Evolutionary conservation across 1,140 invertebrate genomes (phyloP), one percentile per base, ranked within the genome.

Genomic region (Aphaenogaster floridana): DNA sequence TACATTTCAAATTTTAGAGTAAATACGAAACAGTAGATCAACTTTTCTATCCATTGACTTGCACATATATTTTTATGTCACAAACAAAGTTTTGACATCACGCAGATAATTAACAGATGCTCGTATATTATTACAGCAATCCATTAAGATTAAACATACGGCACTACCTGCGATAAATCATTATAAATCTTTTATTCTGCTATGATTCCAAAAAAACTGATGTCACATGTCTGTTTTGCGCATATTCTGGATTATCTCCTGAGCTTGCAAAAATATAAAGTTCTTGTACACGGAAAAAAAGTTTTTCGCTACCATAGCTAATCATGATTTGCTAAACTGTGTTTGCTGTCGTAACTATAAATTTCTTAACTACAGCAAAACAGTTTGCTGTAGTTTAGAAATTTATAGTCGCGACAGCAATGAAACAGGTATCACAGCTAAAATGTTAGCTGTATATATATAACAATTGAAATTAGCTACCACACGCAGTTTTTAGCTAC

Each of bases 101-200:
- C 8, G 8, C 42, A 11, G 34, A 52, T 66, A 68, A 80, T 64
- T 80, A 66, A 66, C n/a, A 52, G 11, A 63, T 61, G 34, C 61
- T 21, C 45, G 45, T 52, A 36, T 50, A 78, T 63, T n/a, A 11
- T 39, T 79, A 45, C 61, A 6, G 11, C 50, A 80, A 80, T 80
- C 13, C 34, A 39, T 80, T 80, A 52, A 42, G n/a, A 66, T 66
- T 64, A 79, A 78, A 63, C 21, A 50, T 64, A 34, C 39, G 28
- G 39, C 42, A 42, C 28, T 11, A 80, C 1, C 45, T 52, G n/a
- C 39, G 13, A 77, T 77, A 61, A 13, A 45, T 78, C 42, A 61
- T 54, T 69, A 69, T 69, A 69, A 59, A 48, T 61, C n/a, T 52
- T 39, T 52, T 48, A 9, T 78, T 48, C 8, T 7, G 28, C 8